Conservation (phyloP, 2,888 invertebrate species). For the Hedychridium roseum region DNA sequence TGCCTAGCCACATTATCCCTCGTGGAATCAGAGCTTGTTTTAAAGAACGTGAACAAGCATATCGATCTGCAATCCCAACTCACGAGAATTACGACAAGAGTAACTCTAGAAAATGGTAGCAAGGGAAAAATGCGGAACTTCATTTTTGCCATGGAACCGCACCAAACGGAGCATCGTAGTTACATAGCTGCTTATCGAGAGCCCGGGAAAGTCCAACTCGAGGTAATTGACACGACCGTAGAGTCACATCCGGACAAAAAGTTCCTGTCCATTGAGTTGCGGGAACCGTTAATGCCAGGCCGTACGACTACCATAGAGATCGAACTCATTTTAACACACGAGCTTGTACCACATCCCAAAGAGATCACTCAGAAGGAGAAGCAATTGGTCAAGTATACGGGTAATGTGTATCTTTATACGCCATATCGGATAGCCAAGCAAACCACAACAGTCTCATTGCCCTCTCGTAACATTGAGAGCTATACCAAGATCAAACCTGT, state of each 20-base stretch:
- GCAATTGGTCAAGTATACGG: constrained; percentile 88
- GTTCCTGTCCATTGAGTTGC: constrained; percentile 70
- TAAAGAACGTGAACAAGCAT: constrained; percentile 84
- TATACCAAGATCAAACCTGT: constrained; percentile 85
- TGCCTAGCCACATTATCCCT: constrained; percentile 10
- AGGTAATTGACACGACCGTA: constrained; percentile 64
- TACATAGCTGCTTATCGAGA: constrained; percentile 72
- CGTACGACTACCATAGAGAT: constrained; percentile 70
- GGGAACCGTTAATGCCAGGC: constrained; percentile 69
- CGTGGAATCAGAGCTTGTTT: constrained; percentile 66
- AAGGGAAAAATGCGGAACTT: constrained; percentile 75
- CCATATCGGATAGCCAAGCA: constrained; percentile 85
- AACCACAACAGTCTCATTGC: constrained; percentile 80
- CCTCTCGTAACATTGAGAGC: constrained; percentile 81
- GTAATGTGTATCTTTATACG: constrained; percentile 83
- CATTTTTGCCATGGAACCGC: constrained; percentile 75
- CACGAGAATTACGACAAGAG: constrained; percentile 81
- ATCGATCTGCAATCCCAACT: constrained; percentile 90
- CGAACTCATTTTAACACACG: constrained; percentile 80
- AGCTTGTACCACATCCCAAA: constrained; percentile 84
- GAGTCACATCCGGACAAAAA: constrained; percentile 64
- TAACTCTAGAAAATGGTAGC: constrained; percentile 85
- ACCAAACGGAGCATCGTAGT: constrained; percentile 72
- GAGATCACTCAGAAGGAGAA: constrained; percentile 92
- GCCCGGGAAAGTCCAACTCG: constrained; percentile 56